Evolutionary conservation across 2,113 vertebrate species (phyloP), one percentile per base, ranked within the genome.

Genomic region (Rhadina sibilatrix): DNA sequence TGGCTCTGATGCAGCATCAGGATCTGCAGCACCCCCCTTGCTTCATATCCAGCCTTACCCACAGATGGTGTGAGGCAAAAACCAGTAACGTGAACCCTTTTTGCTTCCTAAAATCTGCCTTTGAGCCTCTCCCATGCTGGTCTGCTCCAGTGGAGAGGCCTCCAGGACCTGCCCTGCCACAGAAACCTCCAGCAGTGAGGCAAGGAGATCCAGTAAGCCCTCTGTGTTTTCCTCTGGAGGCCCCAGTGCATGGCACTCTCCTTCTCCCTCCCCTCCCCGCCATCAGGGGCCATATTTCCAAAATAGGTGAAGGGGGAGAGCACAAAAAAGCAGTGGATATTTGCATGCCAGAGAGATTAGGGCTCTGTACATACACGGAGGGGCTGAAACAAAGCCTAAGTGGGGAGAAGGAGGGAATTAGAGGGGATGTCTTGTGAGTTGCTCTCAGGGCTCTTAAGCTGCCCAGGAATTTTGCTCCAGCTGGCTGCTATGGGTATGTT

Each of bases 281-380:
- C 1, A 2, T 7, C 13, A 70, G 61, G 50, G 61, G 78, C 30
- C 65, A 81, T 79, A 75, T 92, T 82, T 90, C 75, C 11, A 4
- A 85, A 85, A 80, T 60, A 78, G 90, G 90, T 88, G 93, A 95
- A 90, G 84, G 90, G 85, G 79, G 83, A 96, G 66, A 89, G 52
- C 65, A n/a, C 8, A 4, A 56, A 83, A 86, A 76, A 33, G 9
- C 5, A 0, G 38, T 77, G 88, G 92, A 7, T 92, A 71, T 90
- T 92, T 89, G 91, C 93, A 44, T 97, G 79, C 96, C 96, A 92
- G 82, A 90, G 93, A 94, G 97, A 97, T 97, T 97, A 97, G 70
- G 59, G 76, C 50, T 91, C 65, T 83, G 61, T 78, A 80, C 46
- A 5, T 86, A 78, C 70, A 79, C 0, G 0, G 49, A 86, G 49